These are phyloP conservation scores for Gymnobelideus leadbeateri DNA, from an alignment of 2,113 vertebrate species.

Conservation along the genomic window DNA sequence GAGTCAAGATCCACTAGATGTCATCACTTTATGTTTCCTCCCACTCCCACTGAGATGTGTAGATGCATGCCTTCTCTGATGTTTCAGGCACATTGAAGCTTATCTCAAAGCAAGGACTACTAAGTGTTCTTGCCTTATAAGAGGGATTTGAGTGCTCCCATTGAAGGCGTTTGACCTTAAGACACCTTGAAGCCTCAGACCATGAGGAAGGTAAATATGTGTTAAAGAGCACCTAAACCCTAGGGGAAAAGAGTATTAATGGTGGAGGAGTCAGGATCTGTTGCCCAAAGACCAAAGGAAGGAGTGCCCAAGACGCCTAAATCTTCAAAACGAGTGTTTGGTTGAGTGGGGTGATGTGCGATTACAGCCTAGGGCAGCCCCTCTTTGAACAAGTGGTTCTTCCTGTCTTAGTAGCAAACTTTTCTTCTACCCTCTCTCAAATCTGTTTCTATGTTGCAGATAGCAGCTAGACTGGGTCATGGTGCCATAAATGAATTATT, in stretches of 20 bases:
- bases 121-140: not conserved
- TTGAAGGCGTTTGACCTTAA: not conserved
- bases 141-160: not conserved
- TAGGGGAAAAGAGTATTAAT: not conserved
- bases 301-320: not conserved
- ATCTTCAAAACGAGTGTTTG: not conserved
- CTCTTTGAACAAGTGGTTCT: not conserved
- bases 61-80: not conserved
- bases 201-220: too few relatives aligned
- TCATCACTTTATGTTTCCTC: not conserved
- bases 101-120: not conserved
- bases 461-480: not conserved
- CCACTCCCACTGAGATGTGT: not conserved
- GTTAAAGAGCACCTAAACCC: not conserved
- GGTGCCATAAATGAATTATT: not conserved
- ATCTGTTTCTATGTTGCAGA: not conserved
- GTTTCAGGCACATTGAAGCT: not conserved
- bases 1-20: not conserved
- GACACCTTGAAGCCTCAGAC: not conserved
- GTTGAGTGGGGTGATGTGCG: not conserved
- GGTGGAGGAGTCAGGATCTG: not conserved
- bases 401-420: not conserved
- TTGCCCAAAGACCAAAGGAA: not conserved
- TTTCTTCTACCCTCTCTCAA: not conserved
- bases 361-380: not conserved